These are phyloP conservation scores for Eulemur rufifrons DNA, from an alignment of 2,113 vertebrate genomes.

Conservation along the genomic window DNA sequence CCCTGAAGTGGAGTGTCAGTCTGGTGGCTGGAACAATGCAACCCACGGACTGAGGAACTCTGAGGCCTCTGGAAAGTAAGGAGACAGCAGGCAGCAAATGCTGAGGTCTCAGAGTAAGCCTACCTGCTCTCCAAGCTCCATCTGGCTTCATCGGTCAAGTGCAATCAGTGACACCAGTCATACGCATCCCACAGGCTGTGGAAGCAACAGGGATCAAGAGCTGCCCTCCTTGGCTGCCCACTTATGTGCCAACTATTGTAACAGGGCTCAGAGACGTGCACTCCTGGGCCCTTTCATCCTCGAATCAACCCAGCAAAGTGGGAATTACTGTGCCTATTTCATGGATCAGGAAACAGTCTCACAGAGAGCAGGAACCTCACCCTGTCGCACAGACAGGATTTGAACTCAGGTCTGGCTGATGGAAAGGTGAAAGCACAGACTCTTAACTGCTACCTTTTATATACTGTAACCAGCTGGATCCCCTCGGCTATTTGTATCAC, in stretches of 20 bases:
- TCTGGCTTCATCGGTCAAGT: neutral
- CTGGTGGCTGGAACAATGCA: neutral
- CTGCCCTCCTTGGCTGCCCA: neutral
- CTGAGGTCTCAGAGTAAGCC: neutral
- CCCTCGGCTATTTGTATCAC: neutral
- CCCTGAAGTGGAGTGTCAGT: neutral
- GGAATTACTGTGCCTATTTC: neutral
- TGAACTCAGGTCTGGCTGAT: neutral
- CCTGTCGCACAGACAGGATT: neutral
- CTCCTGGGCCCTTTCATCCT: neutral
- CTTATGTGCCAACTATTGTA: neutral
- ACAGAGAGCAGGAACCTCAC: neutral
- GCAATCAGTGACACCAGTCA: neutral
- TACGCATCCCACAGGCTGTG: neutral
- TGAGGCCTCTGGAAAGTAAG: neutral
- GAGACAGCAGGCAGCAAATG: neutral
- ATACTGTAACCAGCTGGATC: neutral
- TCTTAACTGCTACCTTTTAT: neutral
- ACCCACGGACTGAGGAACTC: neutral
- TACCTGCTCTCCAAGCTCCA: neutral
- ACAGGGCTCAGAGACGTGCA: neutral
- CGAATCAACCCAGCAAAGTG: neutral
- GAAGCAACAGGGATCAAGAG: neutral
- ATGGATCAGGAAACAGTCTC: neutral
- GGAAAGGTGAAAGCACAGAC: neutral